Percentiles rank a stretch among this genome's conserved stretches.
phyloP scores from a whole-genome alignment of 2,888 invertebrate species.

The Orchestes rusci region DNA sequence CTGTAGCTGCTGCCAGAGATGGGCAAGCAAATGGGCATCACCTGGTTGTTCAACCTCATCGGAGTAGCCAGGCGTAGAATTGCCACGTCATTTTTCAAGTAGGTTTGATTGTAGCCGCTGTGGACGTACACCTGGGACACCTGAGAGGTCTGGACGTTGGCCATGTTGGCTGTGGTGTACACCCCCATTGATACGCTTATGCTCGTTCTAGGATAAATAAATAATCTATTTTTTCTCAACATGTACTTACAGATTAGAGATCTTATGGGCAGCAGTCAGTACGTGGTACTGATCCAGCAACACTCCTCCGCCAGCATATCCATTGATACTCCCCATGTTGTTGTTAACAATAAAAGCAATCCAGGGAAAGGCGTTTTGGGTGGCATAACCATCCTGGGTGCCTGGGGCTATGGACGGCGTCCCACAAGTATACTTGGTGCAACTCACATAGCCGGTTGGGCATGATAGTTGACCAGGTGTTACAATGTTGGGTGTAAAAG shows the following conservation, averaged over 20 bases:
- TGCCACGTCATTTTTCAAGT: conserved; percentile 22
- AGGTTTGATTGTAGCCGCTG: conserved; percentile 17
- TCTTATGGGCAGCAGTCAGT: conserved; percentile 24
- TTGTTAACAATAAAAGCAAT: conserved; percentile 46
- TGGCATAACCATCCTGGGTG: conserved; percentile 49
- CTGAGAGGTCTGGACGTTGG: conserved; percentile 19
- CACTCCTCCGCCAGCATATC: conserved; percentile 52
- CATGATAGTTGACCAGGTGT: conserved; percentile 4
- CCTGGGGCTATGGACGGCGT: conserved; percentile 17
- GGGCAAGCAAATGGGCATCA: conserved; percentile 57
- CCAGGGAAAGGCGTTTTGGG: conserved; percentile 67
- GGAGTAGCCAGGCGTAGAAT: conserved; percentile 45
- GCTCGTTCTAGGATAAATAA: conserved; percentile 39
- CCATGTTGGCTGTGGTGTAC: conserved; percentile 12
- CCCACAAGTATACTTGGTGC: conserved; percentile 25
- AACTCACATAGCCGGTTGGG: conserved; percentile 22
- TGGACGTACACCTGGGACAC: conserved; percentile 21
- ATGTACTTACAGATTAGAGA: conserved; percentile 22
- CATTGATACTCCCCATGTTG: conserved; percentile 25
- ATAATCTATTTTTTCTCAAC: neutral
- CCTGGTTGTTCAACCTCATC: conserved; percentile 50
- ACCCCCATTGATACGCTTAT: conserved; percentile 21
- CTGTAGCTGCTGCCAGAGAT: conserved; percentile 30
- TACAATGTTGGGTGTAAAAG: neutral
- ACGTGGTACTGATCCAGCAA: conserved; percentile 22